Percentiles rank a stretch among this genome's conserved stretches.
Conservation (phyloP, 2,113 vertebrate species). For the Tetrax tetrax region DNA sequence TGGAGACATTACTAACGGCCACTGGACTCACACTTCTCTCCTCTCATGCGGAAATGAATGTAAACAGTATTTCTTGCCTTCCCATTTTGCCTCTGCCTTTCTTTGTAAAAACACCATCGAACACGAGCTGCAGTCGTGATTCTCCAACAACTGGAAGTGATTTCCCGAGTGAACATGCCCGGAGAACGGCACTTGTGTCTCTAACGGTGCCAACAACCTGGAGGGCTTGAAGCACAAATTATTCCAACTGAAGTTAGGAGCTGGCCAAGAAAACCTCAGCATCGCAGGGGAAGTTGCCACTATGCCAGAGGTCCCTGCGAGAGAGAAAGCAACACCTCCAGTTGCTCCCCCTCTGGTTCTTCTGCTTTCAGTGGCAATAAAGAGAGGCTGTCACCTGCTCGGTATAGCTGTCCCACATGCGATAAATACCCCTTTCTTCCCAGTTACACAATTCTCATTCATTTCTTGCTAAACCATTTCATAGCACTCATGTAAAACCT, state of each 20-base stretch:
- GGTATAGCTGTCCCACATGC: not conserved
- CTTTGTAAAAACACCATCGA: not conserved
- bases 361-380: not conserved
- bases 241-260: not conserved
- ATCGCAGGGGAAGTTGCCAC: not conserved
- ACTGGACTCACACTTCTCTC: not conserved
- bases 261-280: not conserved
- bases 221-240: not conserved
- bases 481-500: conserved; percentile 52
- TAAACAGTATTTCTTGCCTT: not conserved
- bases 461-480: conserved; percentile 49
- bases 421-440: conserved; percentile 25
- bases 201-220: not conserved
- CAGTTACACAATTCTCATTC: not conserved
- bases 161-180: not conserved
- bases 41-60: conserved; percentile 8
- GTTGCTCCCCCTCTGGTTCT: not conserved
- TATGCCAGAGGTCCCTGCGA: not conserved
- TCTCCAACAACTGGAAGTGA: not conserved
- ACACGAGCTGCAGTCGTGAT: not conserved
- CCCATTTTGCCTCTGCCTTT: not conserved
- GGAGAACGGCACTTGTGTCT: not conserved
- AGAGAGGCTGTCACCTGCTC: conserved; percentile 41
- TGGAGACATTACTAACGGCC: not conserved
- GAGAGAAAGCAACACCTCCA: not conserved